Evolutionary conservation across 2,113 vertebrate genomes (phyloP), one percentile per base, ranked within the genome.

Genomic region (Cephalopterus ornatus): DNA sequence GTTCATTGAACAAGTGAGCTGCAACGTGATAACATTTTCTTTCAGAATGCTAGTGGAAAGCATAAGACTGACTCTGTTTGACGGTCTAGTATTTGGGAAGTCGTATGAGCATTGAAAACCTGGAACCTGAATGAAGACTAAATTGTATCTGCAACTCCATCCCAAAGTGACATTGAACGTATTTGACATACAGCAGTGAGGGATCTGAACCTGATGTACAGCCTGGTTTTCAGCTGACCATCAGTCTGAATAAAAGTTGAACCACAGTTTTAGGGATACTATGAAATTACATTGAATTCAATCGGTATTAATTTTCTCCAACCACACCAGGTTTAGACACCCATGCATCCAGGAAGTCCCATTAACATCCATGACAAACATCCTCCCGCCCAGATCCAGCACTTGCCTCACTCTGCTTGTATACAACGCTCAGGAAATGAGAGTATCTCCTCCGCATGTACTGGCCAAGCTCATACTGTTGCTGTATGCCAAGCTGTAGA

Each of bases 401-500:
- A 96, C 96, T 97, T 92, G 98, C 98, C 98, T 99, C 98, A 88
- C 88, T 95, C 77, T 95, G 97, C 81, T 97, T 97, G 85, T 98
- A 98, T 19, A 95, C 94, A 18, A 94, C 50, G 8, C 89, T 97
- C 73, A 99, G 97, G 82, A 99, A 98, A 71, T 95, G 86, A n/a
- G 92, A 88, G 33, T 98, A 98, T 71, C 98, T 98, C 71, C 96
- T 97, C 96, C 95, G 95, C 18, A 98, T 80, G 74, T 98, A 98
- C 77, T 96, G 94, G 50, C 98, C 98, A 68, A 99, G 97, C 59
- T 98, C 98, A 59, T 98, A 98, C 49, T 98, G 98, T 41, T 98
- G 98, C 91, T 97, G 98, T 96, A 98, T 98, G 85, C 98, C 98
- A 96, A 98, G 88, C 98, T 99, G 97, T 90, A 84, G 91, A 95